phyloP scores from a whole-genome alignment of 92 coral and sea anemone species.

The Palythoa grandiflora region DNA sequence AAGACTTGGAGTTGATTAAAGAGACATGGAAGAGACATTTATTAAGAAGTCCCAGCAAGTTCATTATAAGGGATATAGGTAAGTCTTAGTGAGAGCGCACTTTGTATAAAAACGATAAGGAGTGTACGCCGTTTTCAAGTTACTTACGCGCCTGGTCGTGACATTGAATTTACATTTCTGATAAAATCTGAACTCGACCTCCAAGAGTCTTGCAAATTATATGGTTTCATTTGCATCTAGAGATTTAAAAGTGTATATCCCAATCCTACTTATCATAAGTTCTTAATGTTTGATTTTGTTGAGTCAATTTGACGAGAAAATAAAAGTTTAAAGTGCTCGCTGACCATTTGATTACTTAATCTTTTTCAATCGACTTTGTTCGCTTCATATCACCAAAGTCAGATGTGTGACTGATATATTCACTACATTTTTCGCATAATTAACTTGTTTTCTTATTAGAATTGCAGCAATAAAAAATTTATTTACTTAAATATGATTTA shows the following conservation, averaged over 20 bases:
- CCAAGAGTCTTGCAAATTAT: neutral
- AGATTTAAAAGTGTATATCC: neutral
- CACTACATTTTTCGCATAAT: neutral
- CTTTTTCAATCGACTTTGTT: neutral
- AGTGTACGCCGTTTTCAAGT: neutral
- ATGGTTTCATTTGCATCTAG: neutral
- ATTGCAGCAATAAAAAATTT: neutral
- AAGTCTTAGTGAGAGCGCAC: slow-evolving; percentile 40
- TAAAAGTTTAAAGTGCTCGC: neutral
- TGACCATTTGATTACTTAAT: neutral
- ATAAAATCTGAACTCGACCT: slow-evolving; percentile 17
- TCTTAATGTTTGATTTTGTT: slow-evolving; percentile 7
- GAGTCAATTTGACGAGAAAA: neutral
- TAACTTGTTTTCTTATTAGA: neutral
- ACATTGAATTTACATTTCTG: neutral
- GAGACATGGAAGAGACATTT: slow-evolving; percentile 95
- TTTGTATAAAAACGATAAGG: neutral
- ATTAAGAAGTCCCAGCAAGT: slow-evolving; percentile 84
- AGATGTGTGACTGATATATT: neutral
- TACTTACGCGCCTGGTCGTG: neutral
- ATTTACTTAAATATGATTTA: neutral
- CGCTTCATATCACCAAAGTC: neutral
- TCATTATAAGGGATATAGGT: slow-evolving; percentile 91
- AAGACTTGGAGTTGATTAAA: slow-evolving; percentile 85
- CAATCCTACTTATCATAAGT: neutral